A percentile compares a stretch with the other conserved stretches of the same genome.
Evolutionary conservation across 2,113 vertebrate species (phyloP).

Genomic region (Ameiurus melas): DNA sequence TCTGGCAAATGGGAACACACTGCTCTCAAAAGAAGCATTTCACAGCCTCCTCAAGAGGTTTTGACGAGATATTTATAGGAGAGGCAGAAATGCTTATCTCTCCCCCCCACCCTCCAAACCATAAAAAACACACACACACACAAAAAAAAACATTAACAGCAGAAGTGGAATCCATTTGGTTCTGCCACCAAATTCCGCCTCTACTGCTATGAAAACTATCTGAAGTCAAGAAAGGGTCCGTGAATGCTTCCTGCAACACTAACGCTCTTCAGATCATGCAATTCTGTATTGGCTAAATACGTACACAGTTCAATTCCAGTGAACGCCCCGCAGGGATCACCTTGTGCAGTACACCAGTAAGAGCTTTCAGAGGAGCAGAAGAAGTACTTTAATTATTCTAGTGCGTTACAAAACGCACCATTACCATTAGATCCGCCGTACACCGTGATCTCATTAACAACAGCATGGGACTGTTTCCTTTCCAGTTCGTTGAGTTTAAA

Average conservation of each 20-base stretch:
- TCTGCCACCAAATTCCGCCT: slow-evolving; percentile 6
- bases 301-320: neutral
- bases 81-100: slow-evolving; percentile 11
- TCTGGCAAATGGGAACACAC: slow-evolving; percentile 2
- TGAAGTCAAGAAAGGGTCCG: slow-evolving; percentile 8
- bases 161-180: slow-evolving; percentile 6
- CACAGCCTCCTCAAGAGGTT: neutral
- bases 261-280: neutral
- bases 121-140: no score
- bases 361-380: neutral
- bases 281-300: neutral
- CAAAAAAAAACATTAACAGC: slow-evolving; percentile 3
- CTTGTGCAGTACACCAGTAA: neutral
- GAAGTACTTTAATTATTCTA: slow-evolving; percentile 11
- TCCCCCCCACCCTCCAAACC: no score
- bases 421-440: slow-evolving; percentile 4
- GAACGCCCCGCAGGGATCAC: neutral
- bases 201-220: slow-evolving; percentile 37
- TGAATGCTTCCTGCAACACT: neutral
- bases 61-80: slow-evolving; percentile 38
- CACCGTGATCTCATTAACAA: slow-evolving; percentile 17
- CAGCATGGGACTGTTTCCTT: neutral
- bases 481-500: slow-evolving; percentile 10
- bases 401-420: neutral
- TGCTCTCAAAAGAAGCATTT: slow-evolving; percentile 6